phyloP scores from a whole-genome alignment of 2,888 invertebrate genomes.

The Oscheius sp. region DNA sequence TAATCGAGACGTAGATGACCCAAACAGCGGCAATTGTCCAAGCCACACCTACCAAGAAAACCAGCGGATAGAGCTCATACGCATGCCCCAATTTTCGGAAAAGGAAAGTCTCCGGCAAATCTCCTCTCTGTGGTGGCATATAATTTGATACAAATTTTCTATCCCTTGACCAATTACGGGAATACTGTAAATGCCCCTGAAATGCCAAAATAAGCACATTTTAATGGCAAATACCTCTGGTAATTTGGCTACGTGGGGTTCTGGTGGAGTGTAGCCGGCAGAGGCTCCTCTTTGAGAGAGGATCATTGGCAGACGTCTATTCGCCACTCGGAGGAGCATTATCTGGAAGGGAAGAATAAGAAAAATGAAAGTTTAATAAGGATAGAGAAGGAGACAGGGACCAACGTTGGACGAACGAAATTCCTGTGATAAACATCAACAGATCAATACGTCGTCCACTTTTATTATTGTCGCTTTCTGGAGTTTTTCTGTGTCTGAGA shows the following conservation, averaged over 20 bases:
- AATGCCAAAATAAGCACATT: background rate
- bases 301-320: background rate
- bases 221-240: background rate
- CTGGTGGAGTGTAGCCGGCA: slow-evolving; percentile 6
- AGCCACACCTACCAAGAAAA: slow-evolving; percentile 56
- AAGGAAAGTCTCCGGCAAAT: slow-evolving; percentile 56
- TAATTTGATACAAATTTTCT: slow-evolving; percentile 33
- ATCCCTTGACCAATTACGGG: slow-evolving; percentile 50
- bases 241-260: background rate
- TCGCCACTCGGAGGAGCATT: background rate
- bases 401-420: no score
- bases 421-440: no score
- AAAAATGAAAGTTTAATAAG: background rate
- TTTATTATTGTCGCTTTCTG: no score
- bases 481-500: no score
- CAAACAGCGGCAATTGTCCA: slow-evolving; percentile 40
- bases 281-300: background rate
- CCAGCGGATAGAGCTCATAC: slow-evolving; percentile 66
- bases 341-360: slow-evolving; percentile 2
- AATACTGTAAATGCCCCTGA: slow-evolving; percentile 43
- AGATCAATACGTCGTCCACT: no score
- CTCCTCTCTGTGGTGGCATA: slow-evolving; percentile 1
- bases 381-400: background rate
- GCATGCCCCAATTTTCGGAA: slow-evolving; percentile 61
- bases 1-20: background rate